Evolutionary conservation across 2,797 vertebrate genomes (phyloP), one percentile per base, ranked within the genome.

Genomic region (Coilia nasus): DNA sequence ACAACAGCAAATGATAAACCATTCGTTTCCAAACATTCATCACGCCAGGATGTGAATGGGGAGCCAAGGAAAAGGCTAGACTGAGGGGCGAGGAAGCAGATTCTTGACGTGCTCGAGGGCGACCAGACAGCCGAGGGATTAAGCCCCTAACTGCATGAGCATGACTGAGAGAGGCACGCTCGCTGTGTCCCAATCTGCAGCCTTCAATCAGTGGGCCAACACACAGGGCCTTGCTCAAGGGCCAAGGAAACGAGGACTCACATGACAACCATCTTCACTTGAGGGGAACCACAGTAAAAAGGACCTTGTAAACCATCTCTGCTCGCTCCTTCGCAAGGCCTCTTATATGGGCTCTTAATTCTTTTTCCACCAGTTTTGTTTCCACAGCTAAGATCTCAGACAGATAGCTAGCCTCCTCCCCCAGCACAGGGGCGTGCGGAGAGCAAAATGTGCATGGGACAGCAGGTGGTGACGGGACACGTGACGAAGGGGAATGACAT

Each of bases 31-130:
- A 41, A 78, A 44, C 71, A 41, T 78, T 78, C 35, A 78, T 78
- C 71, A 41, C 71, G 19, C 71, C 21, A 3, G 35, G 19, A 78
- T 44, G 17, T 21, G 31, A 78, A 19, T 1, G 5, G 17, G 19
- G 35, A 78, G 35, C 71, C 71, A 78, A 78, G 17, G 71, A 44
- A 78, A 78, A 78, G 17, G 21, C 35, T 78, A 25, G 35, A 54
- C 50, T 10, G 35, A 41, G 41, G 71, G 35, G 44, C 19, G 7
- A 17, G 71, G 17, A 21, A 21, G 31, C 31, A 10, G 17, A 78
- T 78, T 44, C 67, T 31, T 67, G 23, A 25, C 28, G 3, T 14
- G 25, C 31, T 35, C 31, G 14, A 5, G 15, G 28, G 15, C 11
- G 31, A 31, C 28, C 28, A 17, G 67, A 64, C 9, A n/a, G 5